These are phyloP conservation scores for Camelus dromedarius DNA, from an alignment of 2,113 vertebrate genomes.

Conservation along the genomic window DNA sequence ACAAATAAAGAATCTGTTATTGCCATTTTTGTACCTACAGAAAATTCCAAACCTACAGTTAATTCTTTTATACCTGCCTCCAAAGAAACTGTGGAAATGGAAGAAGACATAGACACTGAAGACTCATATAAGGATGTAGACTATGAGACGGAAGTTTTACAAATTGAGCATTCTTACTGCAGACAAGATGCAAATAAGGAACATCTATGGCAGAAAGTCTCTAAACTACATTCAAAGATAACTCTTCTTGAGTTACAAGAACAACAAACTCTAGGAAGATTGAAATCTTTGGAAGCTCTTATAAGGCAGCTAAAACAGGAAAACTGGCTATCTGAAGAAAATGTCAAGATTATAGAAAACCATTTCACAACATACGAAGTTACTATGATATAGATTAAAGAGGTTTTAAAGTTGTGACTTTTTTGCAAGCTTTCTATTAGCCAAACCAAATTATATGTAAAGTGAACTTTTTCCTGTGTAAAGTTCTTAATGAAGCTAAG, in stretches of 20 bases:
- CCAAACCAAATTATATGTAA: conserved; percentile 44
- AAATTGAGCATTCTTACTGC: conserved; percentile 92
- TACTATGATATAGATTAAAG: conserved; percentile 85
- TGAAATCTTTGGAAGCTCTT: conserved; percentile 89
- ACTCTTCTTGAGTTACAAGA: conserved; percentile 91
- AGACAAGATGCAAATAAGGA: conserved; percentile 88
- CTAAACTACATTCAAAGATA: conserved; percentile 91
- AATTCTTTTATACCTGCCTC: conserved; percentile 75
- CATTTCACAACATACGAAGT: conserved; percentile 88
- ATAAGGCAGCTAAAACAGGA: conserved; percentile 89
- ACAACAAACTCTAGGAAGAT: conserved; percentile 88
- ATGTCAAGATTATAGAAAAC: conserved; percentile 88
- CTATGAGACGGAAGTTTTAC: conserved; percentile 80
- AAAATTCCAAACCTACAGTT: conserved; percentile 76
- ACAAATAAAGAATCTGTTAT: conserved; percentile 85
- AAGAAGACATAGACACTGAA: conserved; percentile 77
- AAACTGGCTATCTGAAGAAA: conserved; percentile 90
- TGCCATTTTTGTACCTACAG: conserved; percentile 86
- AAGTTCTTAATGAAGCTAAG: conserved; percentile 43
- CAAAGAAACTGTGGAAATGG: conserved; percentile 75
- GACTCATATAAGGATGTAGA: conserved; percentile 59
- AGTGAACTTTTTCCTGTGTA: conserved; percentile 41
- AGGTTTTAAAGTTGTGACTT: conserved; percentile 44
- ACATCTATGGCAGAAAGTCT: conserved; percentile 92
- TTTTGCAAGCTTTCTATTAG: conserved; percentile 51